Evolutionary conservation across 2,797 vertebrate species (phyloP).

Genomic region (Anableps anableps): DNA sequence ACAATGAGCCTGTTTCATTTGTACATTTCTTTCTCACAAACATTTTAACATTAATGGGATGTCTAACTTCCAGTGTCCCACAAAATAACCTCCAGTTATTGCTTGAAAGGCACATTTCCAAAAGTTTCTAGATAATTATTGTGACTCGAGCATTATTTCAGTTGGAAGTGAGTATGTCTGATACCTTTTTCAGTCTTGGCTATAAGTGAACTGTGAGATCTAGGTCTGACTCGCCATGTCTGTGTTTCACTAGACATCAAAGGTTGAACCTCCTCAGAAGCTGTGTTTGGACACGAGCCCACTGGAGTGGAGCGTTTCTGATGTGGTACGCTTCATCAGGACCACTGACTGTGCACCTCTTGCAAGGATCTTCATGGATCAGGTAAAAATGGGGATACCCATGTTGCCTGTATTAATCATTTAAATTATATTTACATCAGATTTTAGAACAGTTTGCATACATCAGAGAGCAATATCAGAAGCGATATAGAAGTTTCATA

Average conservation of each 20-base stretch:
- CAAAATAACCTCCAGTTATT: slow-evolving; percentile 3
- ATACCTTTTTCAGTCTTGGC: background rate
- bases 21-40: background rate
- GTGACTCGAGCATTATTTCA: slow-evolving; percentile 5
- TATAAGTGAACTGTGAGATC: slow-evolving; percentile 15
- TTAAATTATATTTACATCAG: background rate
- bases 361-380: slow-evolving; percentile 95
- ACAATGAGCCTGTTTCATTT: background rate
- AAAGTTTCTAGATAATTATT: background rate
- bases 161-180: slow-evolving; percentile 25
- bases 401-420: background rate
- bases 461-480: background rate
- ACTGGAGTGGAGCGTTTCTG: slow-evolving; percentile 94
- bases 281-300: slow-evolving; percentile 95
- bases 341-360: slow-evolving; percentile 96
- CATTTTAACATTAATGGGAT: background rate
- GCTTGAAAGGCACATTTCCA: background rate
- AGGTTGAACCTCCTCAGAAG: slow-evolving; percentile 89
- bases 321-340: slow-evolving; percentile 95
- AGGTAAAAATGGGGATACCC: slow-evolving; percentile 79
- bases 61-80: background rate
- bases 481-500: slow-evolving; percentile 8
- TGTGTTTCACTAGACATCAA: slow-evolving; percentile 74
- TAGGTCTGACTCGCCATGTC: slow-evolving; percentile 26
- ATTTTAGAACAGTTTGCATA: background rate